Evolutionary conservation across 2,888 invertebrate genomes (phyloP).

Genomic region (Amphipoea lucens): DNA sequence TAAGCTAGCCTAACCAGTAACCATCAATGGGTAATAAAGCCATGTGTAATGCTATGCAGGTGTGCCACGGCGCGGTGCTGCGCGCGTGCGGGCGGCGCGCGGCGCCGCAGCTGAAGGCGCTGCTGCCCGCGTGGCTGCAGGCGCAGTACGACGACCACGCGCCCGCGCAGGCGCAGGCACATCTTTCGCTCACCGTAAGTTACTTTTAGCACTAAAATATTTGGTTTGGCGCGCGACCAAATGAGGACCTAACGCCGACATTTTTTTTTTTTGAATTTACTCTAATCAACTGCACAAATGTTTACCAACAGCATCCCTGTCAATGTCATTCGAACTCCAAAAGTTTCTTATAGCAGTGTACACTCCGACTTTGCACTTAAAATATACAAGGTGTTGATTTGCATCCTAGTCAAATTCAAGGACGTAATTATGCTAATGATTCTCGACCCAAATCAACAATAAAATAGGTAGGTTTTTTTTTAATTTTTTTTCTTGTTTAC

Average conservation of each 20-base stretch:
- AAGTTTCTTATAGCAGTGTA: background rate
- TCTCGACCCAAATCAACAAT: too few species aligned
- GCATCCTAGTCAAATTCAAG: too few species aligned
- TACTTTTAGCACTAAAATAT: background rate
- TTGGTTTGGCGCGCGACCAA: background rate
- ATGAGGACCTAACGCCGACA: background rate
- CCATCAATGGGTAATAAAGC: too few species aligned
- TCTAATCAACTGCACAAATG: background rate
- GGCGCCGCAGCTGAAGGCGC: constrained; percentile 94
- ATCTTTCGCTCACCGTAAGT: constrained; percentile 70
- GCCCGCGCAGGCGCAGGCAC: constrained; percentile 90
- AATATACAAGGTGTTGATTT: too few species aligned
- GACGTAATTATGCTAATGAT: too few species aligned
- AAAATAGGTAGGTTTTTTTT: too few species aligned
- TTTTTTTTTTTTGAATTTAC: background rate
- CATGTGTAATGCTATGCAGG: constrained; percentile 77
- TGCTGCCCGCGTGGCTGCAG: constrained; percentile 96
- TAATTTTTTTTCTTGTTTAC: too few species aligned
- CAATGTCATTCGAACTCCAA: background rate
- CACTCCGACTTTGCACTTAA: background rate
- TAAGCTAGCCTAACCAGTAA: background rate
- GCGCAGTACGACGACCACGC: constrained; percentile 96
- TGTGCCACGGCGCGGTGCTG: constrained; percentile 93
- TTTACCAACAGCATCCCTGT: background rate
- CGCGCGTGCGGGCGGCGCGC: constrained; percentile 92